These are phyloP conservation scores for Cheilosia grossa DNA, from an alignment of 2,888 invertebrate species.

Conservation along the genomic window DNA sequence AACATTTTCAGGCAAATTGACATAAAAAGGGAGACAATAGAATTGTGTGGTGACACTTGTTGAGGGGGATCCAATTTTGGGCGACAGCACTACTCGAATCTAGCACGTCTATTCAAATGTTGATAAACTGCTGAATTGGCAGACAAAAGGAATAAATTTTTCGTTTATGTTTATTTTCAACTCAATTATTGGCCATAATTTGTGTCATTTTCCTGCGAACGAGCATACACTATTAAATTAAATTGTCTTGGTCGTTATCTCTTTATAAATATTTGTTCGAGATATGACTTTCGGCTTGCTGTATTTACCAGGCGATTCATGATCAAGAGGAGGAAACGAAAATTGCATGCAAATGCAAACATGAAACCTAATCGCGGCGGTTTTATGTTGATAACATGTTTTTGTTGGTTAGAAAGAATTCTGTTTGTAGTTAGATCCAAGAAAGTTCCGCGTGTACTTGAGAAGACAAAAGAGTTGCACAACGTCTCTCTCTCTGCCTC, in stretches of 20 bases:
- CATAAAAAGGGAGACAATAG: constrained; percentile 48
- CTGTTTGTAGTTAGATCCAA: background rate
- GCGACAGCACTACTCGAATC: background rate
- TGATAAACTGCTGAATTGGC: background rate
- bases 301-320: constrained; percentile 4
- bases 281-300: constrained; percentile 22
- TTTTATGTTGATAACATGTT: background rate
- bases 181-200: background rate
- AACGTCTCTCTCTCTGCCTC: too few species aligned
- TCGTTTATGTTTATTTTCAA: background rate
- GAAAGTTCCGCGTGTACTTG: too few species aligned
- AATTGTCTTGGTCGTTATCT: constrained; percentile 17
- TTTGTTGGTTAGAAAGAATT: background rate
- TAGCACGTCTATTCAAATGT: background rate
- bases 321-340: background rate
- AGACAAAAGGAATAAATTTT: background rate
- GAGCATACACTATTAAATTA: background rate
- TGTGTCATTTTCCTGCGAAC: background rate
- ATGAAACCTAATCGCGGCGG: background rate
- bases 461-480: too few species aligned
- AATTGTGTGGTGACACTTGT: constrained; percentile 69
- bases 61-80: background rate
- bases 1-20: constrained; percentile 20
- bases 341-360: background rate
- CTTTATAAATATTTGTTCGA: constrained; percentile 32